Evolutionary conservation across 1,140 invertebrate genomes (phyloP), one percentile per base, ranked within the genome.

Genomic region (Asbolus verrucosus): DNA sequence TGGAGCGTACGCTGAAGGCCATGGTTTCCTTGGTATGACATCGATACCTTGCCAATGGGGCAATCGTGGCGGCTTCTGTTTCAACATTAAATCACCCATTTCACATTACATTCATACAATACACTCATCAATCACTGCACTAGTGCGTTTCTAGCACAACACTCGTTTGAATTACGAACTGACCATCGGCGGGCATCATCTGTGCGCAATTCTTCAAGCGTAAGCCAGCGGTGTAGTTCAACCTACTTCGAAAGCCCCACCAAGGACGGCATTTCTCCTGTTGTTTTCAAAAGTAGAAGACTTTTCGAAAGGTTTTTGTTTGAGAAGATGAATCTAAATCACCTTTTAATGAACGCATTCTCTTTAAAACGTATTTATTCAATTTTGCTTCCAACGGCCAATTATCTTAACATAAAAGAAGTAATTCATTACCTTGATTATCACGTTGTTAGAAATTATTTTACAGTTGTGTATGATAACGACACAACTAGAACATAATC

Each of bases 1-100:
- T 27, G 85, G 87, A 0, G 87, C 81, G 75, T 87, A 86, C 77
- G 88, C 82, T 72, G 87, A 84, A 0, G 87, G 86, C 87, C 87
- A 89, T 1, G 87, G 84, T 76, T 85, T 81, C 79, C 77, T 79
- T 74, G 76, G 82, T 79, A 73, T 78, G 79, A 76, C 76, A 33
- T 81, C 84, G 78, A 72, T 82, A 81, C 78, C 82, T 75, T 81
- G 84, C 77, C 77, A 80, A 11, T 78, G 73, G 76, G 80, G 80
- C 76, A 77, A 72, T 75, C 78, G 65, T 6, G 76, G 69, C 6
- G 73, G 65, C 69, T 75, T 77, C 27, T 80, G 77, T 43, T 79
- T 79, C 16, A 81, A 60, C 27, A 81, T 59, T 33, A 78, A 71
- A 59, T 79, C 78, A 66, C 76, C 77, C 78, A 80, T 80, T 62